Conservation (phyloP, 2,888 invertebrate genomes). For the Hydroisotoma schaefferi region DNA sequence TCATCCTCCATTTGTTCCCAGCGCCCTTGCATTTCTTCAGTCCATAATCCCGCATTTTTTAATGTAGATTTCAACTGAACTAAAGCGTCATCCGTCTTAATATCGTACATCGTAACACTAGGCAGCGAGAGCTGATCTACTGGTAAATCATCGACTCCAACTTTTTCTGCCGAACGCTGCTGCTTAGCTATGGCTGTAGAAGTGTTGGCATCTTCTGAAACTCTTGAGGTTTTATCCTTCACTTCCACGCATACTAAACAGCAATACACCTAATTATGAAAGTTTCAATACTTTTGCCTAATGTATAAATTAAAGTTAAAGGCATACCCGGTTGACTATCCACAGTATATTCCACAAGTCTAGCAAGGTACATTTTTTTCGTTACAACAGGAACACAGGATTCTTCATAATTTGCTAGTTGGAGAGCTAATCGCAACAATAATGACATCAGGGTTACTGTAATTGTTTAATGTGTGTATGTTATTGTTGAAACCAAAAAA, state of each 20-base stretch:
- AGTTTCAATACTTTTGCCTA: too few relatives aligned
- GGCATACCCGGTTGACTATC: too few relatives aligned
- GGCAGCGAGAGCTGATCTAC: conserved; percentile 24
- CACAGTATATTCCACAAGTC: conserved; percentile 19
- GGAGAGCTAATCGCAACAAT: conserved; percentile 16
- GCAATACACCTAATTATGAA: too few relatives aligned
- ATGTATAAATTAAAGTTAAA: too few relatives aligned
- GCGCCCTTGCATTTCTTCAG: conserved; percentile 22
- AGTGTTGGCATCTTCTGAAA: too few relatives aligned
- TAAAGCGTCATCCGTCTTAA: conserved; percentile 25
- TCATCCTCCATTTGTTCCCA: conserved; percentile 23
- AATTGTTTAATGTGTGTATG: too few relatives aligned
- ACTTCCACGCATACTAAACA: not conserved
- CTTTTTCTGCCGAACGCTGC: conserved; percentile 8
- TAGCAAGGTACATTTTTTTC: conserved; percentile 17
- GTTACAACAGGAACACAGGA: not conserved
- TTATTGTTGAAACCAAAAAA: not conserved
- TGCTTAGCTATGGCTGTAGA: not conserved
- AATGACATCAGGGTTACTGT: not conserved
- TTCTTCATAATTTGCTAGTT: conserved; percentile 22
- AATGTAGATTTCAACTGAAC: conserved; percentile 20
- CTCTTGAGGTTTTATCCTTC: too few relatives aligned
- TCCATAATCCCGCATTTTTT: conserved; percentile 19
- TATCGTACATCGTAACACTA: conserved; percentile 25
- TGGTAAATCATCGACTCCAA: conserved; percentile 20